Percentiles rank a stretch among this genome's conserved stretches.
These are phyloP conservation scores for Eupithecia centaureata DNA, from an alignment of 2,888 invertebrate genomes.

Conservation along the genomic window DNA sequence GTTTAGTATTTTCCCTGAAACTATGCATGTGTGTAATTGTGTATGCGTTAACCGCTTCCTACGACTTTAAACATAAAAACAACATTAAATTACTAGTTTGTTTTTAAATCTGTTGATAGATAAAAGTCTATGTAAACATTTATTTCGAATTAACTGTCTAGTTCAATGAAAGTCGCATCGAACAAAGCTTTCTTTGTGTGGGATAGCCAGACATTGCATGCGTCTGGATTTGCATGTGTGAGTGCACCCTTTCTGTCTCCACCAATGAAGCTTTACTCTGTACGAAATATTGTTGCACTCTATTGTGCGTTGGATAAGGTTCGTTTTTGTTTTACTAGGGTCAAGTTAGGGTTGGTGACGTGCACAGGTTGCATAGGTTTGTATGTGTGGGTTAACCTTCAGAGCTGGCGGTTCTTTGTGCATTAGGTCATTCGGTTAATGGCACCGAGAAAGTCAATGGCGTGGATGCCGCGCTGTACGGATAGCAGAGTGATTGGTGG, in stretches of 20 bases:
- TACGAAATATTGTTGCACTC: slow-evolving; percentile 13
- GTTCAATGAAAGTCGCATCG: slow-evolving; percentile 52
- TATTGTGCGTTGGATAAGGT: slow-evolving; percentile 43
- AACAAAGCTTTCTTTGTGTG: slow-evolving; percentile 54
- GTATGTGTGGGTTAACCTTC: slow-evolving; percentile 82
- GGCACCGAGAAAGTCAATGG: slow-evolving; percentile 83
- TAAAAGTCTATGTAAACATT: slow-evolving; percentile 34
- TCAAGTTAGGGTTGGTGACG: slow-evolving; percentile 53
- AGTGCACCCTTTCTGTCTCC: slow-evolving; percentile 79
- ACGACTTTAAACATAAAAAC: neutral
- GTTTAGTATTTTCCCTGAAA: slow-evolving; percentile 43
- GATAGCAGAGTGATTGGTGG: slow-evolving; percentile 57
- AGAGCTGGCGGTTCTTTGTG: slow-evolving; percentile 82
- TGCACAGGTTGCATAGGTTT: slow-evolving; percentile 58
- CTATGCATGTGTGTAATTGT: slow-evolving; percentile 44
- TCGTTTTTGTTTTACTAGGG: slow-evolving; percentile 29
- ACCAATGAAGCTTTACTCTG: slow-evolving; percentile 44
- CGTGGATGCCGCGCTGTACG: slow-evolving; percentile 72
- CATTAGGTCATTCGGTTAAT: slow-evolving; percentile 85
- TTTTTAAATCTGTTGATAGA: slow-evolving; percentile 19
- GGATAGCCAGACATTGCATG: slow-evolving; percentile 63
- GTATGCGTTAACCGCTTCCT: slow-evolving; percentile 11
- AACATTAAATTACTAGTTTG: neutral
- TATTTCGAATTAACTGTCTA: slow-evolving; percentile 34
- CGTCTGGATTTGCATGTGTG: slow-evolving; percentile 61